Conservation (phyloP, 2,888 invertebrate species). For the Cheilosia pagana region DNA sequence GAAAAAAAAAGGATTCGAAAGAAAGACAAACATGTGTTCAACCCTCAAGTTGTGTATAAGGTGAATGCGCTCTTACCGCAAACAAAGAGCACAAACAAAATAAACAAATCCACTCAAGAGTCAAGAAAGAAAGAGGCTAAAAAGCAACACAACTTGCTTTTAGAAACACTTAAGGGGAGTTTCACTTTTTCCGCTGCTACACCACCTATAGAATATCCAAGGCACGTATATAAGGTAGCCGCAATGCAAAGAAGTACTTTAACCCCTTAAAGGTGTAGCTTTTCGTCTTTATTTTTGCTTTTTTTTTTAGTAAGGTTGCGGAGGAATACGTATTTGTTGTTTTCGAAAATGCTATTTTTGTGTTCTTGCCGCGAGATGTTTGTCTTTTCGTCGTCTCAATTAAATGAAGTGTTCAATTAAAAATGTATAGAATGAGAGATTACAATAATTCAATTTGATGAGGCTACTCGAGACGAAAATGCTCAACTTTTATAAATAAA, state of each 20-base stretch:
- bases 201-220: background rate
- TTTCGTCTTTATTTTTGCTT: background rate
- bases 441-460: too few relatives aligned
- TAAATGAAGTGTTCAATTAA: slow-evolving; percentile 5
- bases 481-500: too few relatives aligned
- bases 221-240: background rate
- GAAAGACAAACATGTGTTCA: slow-evolving; percentile 9
- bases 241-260: slow-evolving; percentile 38
- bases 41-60: slow-evolving; percentile 46
- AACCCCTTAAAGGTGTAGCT: slow-evolving; percentile 44
- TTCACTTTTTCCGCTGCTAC: slow-evolving; percentile 20
- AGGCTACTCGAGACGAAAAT: too few relatives aligned
- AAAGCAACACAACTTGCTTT: slow-evolving; percentile 29
- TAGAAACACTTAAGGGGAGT: slow-evolving; percentile 39
- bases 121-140: slow-evolving; percentile 11
- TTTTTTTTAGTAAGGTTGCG: background rate
- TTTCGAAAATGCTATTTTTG: background rate
- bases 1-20: background rate
- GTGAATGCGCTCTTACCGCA: slow-evolving; percentile 59
- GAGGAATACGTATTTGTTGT: slow-evolving; percentile 31
- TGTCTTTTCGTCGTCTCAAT: slow-evolving; percentile 30
- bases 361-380: slow-evolving; percentile 1
- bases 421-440: too few relatives aligned
- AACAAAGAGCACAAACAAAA: slow-evolving; percentile 45
- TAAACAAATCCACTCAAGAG: slow-evolving; percentile 39